Percentiles rank a stretch among this genome's conserved stretches.
Conservation (phyloP, 2,888 invertebrate genomes). For the Coenonympha glycerion region DNA sequence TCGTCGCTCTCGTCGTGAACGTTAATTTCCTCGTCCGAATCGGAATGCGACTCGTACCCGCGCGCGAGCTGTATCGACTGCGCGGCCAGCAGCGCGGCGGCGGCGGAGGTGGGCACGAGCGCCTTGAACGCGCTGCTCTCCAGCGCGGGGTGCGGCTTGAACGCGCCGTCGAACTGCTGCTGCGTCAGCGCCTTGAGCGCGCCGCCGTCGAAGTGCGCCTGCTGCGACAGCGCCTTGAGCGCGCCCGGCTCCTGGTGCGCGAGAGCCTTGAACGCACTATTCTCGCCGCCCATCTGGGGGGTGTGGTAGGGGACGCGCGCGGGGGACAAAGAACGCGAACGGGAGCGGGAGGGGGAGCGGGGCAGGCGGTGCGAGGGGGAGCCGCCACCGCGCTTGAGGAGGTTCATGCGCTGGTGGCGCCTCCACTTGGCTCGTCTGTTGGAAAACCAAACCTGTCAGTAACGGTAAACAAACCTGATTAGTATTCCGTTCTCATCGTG, state of each 20-base stretch:
- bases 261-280: slow-evolving; percentile 89
- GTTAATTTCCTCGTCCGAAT: slow-evolving; percentile 88
- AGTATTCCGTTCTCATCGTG: slow-evolving; percentile 62
- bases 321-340: slow-evolving; percentile 79
- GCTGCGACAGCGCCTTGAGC: slow-evolving; percentile 77
- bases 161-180: slow-evolving; percentile 54
- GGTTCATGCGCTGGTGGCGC: slow-evolving; percentile 96
- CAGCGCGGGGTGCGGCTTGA: slow-evolving; percentile 72
- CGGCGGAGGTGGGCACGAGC: slow-evolving; percentile 80
- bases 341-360: slow-evolving; percentile 79
- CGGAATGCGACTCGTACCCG: slow-evolving; percentile 73
- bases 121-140: slow-evolving; percentile 91
- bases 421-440: slow-evolving; percentile 99
- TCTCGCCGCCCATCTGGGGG: slow-evolving; percentile 89
- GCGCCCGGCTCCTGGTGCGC: slow-evolving; percentile 78
- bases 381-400: slow-evolving; percentile 88
- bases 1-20: slow-evolving; percentile 86
- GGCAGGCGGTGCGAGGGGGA: slow-evolving; percentile 78
- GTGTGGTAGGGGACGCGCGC: slow-evolving; percentile 78
- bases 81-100: slow-evolving; percentile 75
- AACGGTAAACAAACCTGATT: slow-evolving; percentile 78
- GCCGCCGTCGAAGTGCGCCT: slow-evolving; percentile 70
- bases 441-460: slow-evolving; percentile 99
- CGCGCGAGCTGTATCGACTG: slow-evolving; percentile 67
- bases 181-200: slow-evolving; percentile 74